Percentiles rank a stretch among this genome's conserved stretches.
These are phyloP conservation scores for Gasterosteus aculeatus DNA, from an alignment of 2,113 vertebrate species.

Conservation along the genomic window DNA sequence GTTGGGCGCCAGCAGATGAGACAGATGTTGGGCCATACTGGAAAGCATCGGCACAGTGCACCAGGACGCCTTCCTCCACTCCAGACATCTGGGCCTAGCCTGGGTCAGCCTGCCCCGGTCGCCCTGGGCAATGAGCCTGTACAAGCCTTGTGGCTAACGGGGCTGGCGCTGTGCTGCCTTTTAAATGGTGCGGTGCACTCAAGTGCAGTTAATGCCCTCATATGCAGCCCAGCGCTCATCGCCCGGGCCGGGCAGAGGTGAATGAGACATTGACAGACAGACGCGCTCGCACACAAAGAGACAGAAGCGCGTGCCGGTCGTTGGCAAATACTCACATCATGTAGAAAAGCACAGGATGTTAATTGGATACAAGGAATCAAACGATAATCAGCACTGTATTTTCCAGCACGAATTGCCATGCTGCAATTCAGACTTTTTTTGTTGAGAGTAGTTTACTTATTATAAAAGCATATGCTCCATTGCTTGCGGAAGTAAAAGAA, in stretches of 20 bases:
- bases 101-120: constrained; percentile 84
- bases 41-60: constrained; percentile 88
- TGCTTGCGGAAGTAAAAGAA: background rate
- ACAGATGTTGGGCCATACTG: constrained; percentile 97
- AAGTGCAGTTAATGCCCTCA: constrained; percentile 91
- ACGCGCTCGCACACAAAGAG: constrained; percentile 35
- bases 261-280: constrained; percentile 75
- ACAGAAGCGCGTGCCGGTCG: background rate
- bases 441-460: constrained; percentile 11
- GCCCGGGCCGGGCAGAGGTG: constrained; percentile 87
- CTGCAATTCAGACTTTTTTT: constrained; percentile 32
- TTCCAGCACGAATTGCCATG: constrained; percentile 62
- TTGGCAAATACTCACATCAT: constrained; percentile 10
- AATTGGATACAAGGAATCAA: constrained; percentile 34
- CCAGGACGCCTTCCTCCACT: constrained; percentile 87
- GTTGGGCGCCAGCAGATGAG: constrained; percentile 91
- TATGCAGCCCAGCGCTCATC: constrained; percentile 89
- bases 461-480: background rate
- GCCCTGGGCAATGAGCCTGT: constrained; percentile 90
- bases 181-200: constrained; percentile 89
- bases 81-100: constrained; percentile 95
- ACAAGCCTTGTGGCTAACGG: constrained; percentile 90
- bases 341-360: constrained; percentile 9
- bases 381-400: constrained; percentile 68
- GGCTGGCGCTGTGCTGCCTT: constrained; percentile 86